Evolutionary conservation across 2,113 vertebrate species (phyloP).

Genomic region (Cepphus grylle): DNA sequence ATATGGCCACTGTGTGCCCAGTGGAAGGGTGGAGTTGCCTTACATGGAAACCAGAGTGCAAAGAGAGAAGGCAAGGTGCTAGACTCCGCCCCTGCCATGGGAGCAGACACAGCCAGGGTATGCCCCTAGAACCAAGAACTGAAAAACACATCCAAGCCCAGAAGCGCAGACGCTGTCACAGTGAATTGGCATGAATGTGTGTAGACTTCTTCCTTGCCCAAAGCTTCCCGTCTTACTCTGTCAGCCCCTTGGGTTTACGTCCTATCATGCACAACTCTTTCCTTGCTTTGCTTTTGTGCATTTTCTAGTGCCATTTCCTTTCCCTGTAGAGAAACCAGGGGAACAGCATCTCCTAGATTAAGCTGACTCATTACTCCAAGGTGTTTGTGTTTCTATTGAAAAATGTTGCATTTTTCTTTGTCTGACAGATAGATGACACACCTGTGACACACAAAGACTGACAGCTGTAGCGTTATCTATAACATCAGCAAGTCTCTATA

Average conservation of each 20-base stretch:
- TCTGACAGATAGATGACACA: background rate
- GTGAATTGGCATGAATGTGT: background rate
- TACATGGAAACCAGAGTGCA: background rate
- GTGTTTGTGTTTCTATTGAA: constrained; percentile 11
- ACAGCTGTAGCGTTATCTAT: background rate
- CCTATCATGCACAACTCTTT: background rate
- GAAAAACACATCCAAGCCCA: background rate
- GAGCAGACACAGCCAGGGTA: background rate
- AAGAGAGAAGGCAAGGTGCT: background rate
- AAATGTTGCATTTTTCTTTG: background rate
- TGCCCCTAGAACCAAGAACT: background rate
- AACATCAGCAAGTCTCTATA: background rate
- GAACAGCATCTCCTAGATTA: background rate
- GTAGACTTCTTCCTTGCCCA: background rate
- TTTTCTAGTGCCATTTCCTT: background rate
- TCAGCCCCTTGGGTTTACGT: background rate
- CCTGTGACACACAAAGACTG: background rate
- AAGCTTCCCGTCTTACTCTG: background rate
- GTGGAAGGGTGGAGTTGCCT: background rate
- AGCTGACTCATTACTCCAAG: constrained; percentile 14
- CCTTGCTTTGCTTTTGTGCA: background rate
- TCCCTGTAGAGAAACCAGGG: background rate
- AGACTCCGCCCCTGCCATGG: background rate
- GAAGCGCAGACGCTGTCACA: background rate
- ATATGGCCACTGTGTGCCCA: background rate